Conservation (phyloP, 2,113 vertebrate genomes). For the Chloropsis cyanopogon region DNA sequence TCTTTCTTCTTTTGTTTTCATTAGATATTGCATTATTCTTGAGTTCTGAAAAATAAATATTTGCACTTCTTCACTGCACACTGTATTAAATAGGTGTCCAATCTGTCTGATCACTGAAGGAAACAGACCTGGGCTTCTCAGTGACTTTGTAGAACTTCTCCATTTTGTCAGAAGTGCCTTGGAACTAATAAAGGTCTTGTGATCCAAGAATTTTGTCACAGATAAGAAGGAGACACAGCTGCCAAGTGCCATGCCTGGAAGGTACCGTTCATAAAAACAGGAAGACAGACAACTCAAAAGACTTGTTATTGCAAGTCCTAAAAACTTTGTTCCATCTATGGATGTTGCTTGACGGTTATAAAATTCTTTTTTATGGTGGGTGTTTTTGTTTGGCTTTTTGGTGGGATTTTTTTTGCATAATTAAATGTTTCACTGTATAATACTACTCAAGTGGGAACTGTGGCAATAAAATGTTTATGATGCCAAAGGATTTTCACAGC, state of each 20-base stretch:
- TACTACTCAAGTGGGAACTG: background rate
- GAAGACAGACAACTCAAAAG: background rate
- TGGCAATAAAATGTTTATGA: constrained; percentile 30
- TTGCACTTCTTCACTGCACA: background rate
- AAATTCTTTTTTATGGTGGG: background rate
- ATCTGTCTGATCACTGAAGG: background rate
- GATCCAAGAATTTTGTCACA: background rate
- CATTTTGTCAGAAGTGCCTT: background rate
- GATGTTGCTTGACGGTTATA: background rate
- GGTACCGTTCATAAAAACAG: background rate
- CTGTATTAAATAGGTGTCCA: background rate
- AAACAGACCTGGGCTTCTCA: background rate
- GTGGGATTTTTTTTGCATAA: background rate
- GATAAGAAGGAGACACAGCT: background rate
- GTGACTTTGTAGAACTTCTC: background rate
- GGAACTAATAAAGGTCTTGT: background rate
- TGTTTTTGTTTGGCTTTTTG: background rate
- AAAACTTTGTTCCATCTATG: background rate
- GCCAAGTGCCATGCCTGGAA: background rate
- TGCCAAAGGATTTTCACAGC: constrained; percentile 12
- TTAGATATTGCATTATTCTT: background rate
- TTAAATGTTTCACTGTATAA: constrained; percentile 34
- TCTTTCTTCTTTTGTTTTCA: background rate
- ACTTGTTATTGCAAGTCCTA: background rate
- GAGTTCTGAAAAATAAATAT: background rate